phyloP scores from a whole-genome alignment of 2,797 vertebrate species.

The Darevskia nairensis region DNA sequence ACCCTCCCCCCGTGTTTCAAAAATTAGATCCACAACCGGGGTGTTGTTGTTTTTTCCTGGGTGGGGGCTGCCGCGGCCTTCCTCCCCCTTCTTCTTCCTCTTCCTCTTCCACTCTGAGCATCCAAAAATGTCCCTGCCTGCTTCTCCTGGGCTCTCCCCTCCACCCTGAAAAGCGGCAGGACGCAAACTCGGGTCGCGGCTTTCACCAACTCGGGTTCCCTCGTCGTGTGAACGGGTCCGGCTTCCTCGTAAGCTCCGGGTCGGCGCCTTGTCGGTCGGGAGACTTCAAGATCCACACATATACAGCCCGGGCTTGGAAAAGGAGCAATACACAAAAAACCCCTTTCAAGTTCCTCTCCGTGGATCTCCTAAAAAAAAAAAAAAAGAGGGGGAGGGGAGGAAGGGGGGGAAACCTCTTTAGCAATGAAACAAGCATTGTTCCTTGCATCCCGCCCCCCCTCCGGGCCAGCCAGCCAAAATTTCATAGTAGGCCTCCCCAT shows the following conservation, averaged over 20 bases:
- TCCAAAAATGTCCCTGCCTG: too few relatives aligned
- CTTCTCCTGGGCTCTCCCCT: slow-evolving; percentile 59
- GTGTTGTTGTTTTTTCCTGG: too few relatives aligned
- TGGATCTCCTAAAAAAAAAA: slow-evolving; percentile 79
- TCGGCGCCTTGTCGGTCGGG: slow-evolving; percentile 70
- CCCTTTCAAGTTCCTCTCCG: slow-evolving; percentile 77
- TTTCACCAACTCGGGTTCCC: slow-evolving; percentile 73
- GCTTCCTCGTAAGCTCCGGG: slow-evolving; percentile 81
- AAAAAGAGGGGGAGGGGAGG: background rate
- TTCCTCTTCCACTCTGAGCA: slow-evolving; percentile 59
- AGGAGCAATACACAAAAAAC: slow-evolving; percentile 79
- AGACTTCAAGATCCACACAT: slow-evolving; percentile 86
- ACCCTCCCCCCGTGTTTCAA: background rate
- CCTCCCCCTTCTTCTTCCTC: slow-evolving; percentile 53
- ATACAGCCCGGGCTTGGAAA: slow-evolving; percentile 86
- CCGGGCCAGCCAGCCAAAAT: slow-evolving; percentile 63
- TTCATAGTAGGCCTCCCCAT: slow-evolving; percentile 62
- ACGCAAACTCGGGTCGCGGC: slow-evolving; percentile 50
- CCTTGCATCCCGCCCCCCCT: slow-evolving; percentile 79
- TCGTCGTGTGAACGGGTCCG: slow-evolving; percentile 69
- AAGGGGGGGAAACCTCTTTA: slow-evolving; percentile 70
- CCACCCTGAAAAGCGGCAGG: slow-evolving; percentile 74
- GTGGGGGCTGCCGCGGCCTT: background rate
- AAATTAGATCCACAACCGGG: slow-evolving; percentile 13
- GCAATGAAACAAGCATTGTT: slow-evolving; percentile 96